These are phyloP conservation scores for Marronus borbonicus DNA, from an alignment of 2,888 invertebrate species.

Conservation along the genomic window DNA sequence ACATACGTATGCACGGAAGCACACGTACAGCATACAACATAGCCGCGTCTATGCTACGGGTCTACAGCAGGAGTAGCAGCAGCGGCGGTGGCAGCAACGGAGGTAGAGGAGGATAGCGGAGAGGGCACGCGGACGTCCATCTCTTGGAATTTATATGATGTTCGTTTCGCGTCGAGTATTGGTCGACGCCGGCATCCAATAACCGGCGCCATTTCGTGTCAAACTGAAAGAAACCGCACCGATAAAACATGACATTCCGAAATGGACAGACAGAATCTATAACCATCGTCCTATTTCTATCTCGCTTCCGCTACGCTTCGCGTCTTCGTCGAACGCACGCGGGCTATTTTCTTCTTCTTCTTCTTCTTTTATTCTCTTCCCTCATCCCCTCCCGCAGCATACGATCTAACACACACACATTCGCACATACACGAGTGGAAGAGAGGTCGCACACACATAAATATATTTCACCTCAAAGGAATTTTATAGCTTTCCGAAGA, in stretches of 20 bases:
- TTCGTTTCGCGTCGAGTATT: constrained; percentile 67
- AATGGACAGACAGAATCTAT: constrained; percentile 66
- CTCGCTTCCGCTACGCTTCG: constrained; percentile 50
- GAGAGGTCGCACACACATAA: constrained; percentile 25
- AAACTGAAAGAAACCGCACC: constrained; percentile 69
- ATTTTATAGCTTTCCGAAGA: constrained; percentile 38
- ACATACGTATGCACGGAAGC: constrained; percentile 61
- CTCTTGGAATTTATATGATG: constrained; percentile 71
- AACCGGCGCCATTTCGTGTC: constrained; percentile 68
- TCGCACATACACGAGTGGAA: not conserved
- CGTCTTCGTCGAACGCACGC: constrained; percentile 8
- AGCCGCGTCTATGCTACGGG: not conserved
- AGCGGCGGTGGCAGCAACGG: constrained; percentile 8
- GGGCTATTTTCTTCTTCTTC: not conserved
- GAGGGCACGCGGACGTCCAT: constrained; percentile 61
- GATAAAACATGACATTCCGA: constrained; percentile 69
- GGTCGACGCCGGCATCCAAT: constrained; percentile 69
- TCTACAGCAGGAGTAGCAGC: not conserved
- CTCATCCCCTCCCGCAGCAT: not conserved
- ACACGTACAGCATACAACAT: not conserved
- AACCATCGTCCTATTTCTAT: constrained; percentile 56
- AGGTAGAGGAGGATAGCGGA: constrained; percentile 40
- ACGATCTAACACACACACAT: constrained; percentile 1
- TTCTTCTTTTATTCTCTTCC: constrained; percentile 34
- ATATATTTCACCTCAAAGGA: constrained; percentile 42